Evolutionary conservation across 2,797 vertebrate species (phyloP), one percentile per base, ranked within the genome.

Genomic region (Synaphobranchus kaupii): DNA sequence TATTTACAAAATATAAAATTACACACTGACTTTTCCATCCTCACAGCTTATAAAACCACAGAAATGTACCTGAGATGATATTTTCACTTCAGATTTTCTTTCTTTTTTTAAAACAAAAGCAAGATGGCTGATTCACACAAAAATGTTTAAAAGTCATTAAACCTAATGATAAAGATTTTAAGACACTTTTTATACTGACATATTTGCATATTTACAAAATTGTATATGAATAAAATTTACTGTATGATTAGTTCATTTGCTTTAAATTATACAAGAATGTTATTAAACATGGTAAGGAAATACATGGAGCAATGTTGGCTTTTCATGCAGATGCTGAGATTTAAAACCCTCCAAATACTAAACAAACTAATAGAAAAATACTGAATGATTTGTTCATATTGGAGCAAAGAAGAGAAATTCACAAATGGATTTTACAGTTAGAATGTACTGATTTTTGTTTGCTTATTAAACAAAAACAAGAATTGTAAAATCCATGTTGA

Each of bases 171-270:
- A 68, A 28, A 28, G n/a, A 1, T 31, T 71, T 5, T 50, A 81
- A 81, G 78, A 10, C 13, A 50, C 47, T 50, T 81, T 1, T 34
- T 9, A 71, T 28, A 34, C 44, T 81, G 44, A 81, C 78, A 81
- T 81, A 81, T 81, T 7, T 50, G 47, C 44, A 81, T 81, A 50
- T 81, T 81, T 81, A 81, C 78, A 81, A 81, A 81, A 20, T 39
- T n/a, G n/a, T 25, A 81, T 48, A 47, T n/a, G 44, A 50, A 50
- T 48, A 81, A 81, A 81, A 81, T 5, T 7, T 50, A n/a, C 78
- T 22, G 2, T 22, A 80, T 80, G 22, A 25, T 78, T 48, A 81
- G 7, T 81, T n/a, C 0, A 83, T 83, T 83, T 34, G n/a, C 25
- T 83, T 56, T 56, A 28, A 83, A 81, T 81, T 47, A 50, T 2